Conservation (phyloP, 1,140 invertebrate species). For the Aplysia californica region DNA sequence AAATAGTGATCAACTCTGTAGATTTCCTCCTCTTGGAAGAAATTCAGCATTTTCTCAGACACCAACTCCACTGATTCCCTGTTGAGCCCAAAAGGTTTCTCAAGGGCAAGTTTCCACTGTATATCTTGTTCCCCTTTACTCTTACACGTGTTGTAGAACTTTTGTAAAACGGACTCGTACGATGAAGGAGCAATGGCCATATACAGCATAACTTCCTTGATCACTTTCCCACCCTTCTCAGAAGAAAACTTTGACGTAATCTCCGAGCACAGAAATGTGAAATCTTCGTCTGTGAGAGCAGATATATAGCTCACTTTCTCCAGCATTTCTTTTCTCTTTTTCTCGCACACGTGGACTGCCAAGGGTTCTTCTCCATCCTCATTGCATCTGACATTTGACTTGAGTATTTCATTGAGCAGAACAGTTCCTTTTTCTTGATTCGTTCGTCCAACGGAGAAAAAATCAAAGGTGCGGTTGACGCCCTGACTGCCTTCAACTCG, state of each 20-base stretch:
- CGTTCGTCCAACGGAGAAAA: conserved; percentile 45
- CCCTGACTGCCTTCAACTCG: conserved; percentile 25
- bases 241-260: conserved; percentile 7
- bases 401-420: conserved; percentile 36
- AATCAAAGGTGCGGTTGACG: conserved; percentile 45
- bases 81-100: conserved; percentile 65
- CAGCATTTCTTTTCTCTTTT: conserved; percentile 38
- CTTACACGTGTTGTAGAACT: conserved; percentile 43
- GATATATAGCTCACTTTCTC: conserved; percentile 39
- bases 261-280: conserved; percentile 4
- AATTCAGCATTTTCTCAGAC: conserved; percentile 41
- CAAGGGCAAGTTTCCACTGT: conserved; percentile 42
- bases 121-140: not conserved
- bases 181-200: conserved; percentile 59
- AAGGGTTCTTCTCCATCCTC: not conserved
- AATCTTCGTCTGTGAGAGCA: conserved; percentile 24
- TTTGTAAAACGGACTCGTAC: conserved; percentile 46
- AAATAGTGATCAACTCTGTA: conserved; percentile 67
- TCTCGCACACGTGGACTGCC: conserved; percentile 20
- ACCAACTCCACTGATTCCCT: conserved; percentile 44
- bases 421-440: conserved; percentile 32
- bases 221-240: too few relatives aligned
- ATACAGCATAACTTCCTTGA: conserved; percentile 56
- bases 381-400: conserved; percentile 36
- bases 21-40: conserved; percentile 59